A percentile compares a stretch with the other conserved stretches of the same genome.
phyloP scores from a whole-genome alignment of 1,140 invertebrate species.

The Eulimnadia texana region DNA sequence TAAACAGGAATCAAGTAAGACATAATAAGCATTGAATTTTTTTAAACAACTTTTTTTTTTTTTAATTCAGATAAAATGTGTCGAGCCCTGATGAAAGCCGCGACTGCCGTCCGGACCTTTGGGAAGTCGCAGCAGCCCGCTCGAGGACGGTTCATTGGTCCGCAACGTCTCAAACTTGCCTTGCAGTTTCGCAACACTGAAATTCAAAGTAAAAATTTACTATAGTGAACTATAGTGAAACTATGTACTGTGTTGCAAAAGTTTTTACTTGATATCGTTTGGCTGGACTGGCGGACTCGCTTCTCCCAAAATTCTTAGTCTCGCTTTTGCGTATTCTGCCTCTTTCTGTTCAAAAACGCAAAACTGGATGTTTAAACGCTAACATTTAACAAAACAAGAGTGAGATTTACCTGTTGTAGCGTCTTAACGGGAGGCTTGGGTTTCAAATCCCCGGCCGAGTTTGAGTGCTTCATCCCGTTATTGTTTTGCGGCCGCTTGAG shows the following conservation, averaged over 20 bases:
- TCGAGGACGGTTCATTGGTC: slow-evolving; percentile 1
- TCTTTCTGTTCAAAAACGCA: slow-evolving; percentile 3
- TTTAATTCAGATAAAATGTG: slow-evolving; percentile 7
- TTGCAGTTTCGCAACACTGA: slow-evolving; percentile 4
- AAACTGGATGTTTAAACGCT: not conserved
- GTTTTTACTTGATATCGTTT: not conserved
- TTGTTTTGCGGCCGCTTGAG: slow-evolving; percentile 6
- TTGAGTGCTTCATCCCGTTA: not conserved
- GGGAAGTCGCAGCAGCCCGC: slow-evolving; percentile 49
- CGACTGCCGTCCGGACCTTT: slow-evolving; percentile 66
- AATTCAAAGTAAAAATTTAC: not conserved
- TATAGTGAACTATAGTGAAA: not conserved
- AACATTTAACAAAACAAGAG: not conserved
- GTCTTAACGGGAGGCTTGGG: slow-evolving; percentile 5
- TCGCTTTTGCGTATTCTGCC: slow-evolving; percentile 6
- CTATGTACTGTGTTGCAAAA: not conserved
- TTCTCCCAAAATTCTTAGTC: slow-evolving; percentile 5
- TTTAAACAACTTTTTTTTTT: too few relatives aligned
- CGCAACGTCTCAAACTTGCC: slow-evolving; percentile 1
- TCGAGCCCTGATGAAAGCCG: slow-evolving; percentile 25
- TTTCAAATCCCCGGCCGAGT: not conserved
- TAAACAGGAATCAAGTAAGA: not conserved
- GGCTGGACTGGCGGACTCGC: not conserved
- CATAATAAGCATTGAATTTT: too few relatives aligned
- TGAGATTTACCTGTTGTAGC: slow-evolving; percentile 5